phyloP scores from a whole-genome alignment of 1,140 invertebrate genomes.

The Saccostrea cuccullata region DNA sequence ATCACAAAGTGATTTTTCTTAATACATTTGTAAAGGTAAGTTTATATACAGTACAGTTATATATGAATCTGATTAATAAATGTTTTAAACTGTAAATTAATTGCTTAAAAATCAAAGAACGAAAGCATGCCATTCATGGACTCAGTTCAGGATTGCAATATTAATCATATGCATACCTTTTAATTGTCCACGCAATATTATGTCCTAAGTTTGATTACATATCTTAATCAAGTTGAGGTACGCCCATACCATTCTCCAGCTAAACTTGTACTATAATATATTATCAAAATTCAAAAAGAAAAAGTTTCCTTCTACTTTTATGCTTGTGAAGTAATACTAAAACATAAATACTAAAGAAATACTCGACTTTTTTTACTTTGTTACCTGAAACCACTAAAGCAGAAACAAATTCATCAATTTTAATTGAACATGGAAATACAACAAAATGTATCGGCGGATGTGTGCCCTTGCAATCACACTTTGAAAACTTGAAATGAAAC shows the following conservation, averaged over 20 bases:
- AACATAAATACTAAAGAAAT: neutral
- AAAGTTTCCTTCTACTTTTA: neutral
- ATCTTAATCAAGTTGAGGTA: neutral
- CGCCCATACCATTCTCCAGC: neutral
- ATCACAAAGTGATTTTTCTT: too few species aligned
- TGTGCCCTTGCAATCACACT: constrained; percentile 4
- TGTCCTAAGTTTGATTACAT: neutral
- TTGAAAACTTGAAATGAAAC: constrained; percentile 27
- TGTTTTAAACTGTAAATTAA: too few species aligned
- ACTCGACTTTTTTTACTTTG: constrained; percentile 12
- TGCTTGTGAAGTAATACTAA: neutral
- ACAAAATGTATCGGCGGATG: neutral
- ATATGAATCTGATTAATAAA: too few species aligned
- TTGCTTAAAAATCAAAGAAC: too few species aligned
- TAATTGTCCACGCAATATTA: neutral
- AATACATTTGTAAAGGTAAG: too few species aligned
- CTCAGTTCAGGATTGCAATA: too few species aligned
- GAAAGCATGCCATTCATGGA: too few species aligned
- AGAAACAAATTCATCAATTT: constrained; percentile 21
- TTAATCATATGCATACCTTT: neutral
- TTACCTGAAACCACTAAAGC: neutral
- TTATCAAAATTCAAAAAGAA: neutral
- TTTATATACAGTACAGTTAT: too few species aligned
- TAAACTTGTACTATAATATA: neutral
- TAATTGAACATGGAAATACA: constrained; percentile 21